Evolutionary conservation across 2,113 vertebrate genomes (phyloP).

Genomic region (Synodontis membranacea): DNA sequence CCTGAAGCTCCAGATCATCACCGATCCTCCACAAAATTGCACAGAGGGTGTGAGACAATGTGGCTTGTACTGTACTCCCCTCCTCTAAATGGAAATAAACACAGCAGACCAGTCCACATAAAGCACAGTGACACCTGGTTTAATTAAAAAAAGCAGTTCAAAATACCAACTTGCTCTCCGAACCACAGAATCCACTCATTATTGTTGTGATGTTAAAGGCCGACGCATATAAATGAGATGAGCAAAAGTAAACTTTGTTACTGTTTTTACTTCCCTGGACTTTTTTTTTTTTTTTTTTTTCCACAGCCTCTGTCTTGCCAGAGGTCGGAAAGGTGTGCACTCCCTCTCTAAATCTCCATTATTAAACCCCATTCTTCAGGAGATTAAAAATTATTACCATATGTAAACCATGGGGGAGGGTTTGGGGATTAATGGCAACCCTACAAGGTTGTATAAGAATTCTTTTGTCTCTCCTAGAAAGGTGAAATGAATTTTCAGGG

Average conservation of each 20-base stretch:
- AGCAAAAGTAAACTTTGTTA: not conserved
- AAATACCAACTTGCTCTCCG: not conserved
- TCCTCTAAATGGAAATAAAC: too few species aligned
- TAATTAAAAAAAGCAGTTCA: constrained; percentile 16
- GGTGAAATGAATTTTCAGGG: not conserved
- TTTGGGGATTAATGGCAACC: not conserved
- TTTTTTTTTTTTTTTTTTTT: too few species aligned
- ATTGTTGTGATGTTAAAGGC: constrained; percentile 2
- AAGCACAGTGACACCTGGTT: not conserved
- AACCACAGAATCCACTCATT: constrained; percentile 12
- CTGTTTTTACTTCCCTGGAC: not conserved
- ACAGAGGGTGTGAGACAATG: too few species aligned
- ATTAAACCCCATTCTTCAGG: not conserved
- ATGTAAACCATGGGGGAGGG: not conserved
- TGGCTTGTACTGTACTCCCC: too few species aligned
- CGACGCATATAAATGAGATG: not conserved
- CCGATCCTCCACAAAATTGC: too few species aligned
- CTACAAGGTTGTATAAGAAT: not conserved
- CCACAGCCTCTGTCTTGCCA: not conserved
- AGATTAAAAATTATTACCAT: too few species aligned
- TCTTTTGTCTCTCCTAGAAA: not conserved
- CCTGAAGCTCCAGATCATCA: too few species aligned
- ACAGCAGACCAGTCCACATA: too few species aligned
- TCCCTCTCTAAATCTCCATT: not conserved
- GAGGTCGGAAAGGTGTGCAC: not conserved